A percentile compares a stretch with the other conserved stretches of the same genome.
Evolutionary conservation across 2,797 vertebrate species (phyloP).

Genomic region (Sciurus carolinensis): DNA sequence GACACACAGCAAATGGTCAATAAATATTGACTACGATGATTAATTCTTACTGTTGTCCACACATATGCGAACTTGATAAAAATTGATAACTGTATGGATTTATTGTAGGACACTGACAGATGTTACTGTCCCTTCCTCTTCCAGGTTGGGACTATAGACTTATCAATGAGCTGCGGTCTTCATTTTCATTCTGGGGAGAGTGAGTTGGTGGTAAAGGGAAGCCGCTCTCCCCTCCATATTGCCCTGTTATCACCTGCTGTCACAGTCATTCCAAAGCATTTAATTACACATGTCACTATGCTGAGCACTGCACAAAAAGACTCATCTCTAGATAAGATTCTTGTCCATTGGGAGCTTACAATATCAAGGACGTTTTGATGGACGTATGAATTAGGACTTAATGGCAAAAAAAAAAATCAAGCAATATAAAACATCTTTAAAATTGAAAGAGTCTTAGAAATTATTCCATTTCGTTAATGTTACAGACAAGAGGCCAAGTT

Average conservation of each 20-base stretch:
- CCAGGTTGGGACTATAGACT: not conserved
- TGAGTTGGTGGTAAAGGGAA: not conserved
- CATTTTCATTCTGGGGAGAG: not conserved
- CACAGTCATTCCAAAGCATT: not conserved
- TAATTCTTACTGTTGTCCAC: not conserved
- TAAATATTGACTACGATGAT: not conserved
- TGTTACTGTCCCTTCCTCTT: not conserved
- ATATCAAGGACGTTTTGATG: slow-evolving; percentile 61
- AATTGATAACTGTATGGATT: not conserved
- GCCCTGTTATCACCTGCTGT: not conserved
- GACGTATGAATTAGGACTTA: slow-evolving; percentile 59
- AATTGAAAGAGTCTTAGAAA: not conserved
- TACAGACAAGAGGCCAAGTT: not conserved
- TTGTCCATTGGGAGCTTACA: slow-evolving; percentile 41
- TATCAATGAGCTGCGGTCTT: not conserved
- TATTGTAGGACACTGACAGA: not conserved
- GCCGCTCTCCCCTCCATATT: not conserved
- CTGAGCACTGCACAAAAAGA: not conserved
- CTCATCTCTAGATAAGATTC: not conserved
- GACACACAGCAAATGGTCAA: not conserved
- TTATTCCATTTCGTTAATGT: not conserved
- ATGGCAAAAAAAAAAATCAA: not conserved
- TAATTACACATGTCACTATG: not conserved
- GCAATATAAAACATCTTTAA: slow-evolving; percentile 27
- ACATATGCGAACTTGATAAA: not conserved